A percentile compares a stretch with the other conserved stretches of the same genome.
Evolutionary conservation across 2,113 vertebrate genomes (phyloP).

Genomic region (Centrocercus urophasianus): DNA sequence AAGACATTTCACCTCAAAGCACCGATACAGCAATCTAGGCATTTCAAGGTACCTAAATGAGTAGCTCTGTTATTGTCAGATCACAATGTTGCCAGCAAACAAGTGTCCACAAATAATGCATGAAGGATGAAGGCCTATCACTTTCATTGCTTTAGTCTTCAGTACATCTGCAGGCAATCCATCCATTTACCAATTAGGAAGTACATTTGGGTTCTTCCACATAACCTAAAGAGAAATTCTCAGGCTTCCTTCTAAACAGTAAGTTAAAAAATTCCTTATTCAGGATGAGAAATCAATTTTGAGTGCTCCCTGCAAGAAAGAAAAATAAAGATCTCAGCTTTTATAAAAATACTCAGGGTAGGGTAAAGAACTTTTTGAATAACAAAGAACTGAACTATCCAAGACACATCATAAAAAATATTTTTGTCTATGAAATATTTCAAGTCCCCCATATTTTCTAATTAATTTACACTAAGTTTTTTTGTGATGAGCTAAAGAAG

Average conservation of each 20-base stretch:
- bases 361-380: neutral
- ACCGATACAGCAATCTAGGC: neutral
- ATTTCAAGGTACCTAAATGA: neutral
- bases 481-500: neutral
- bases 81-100: neutral
- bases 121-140: neutral
- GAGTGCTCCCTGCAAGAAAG: neutral
- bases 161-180: neutral
- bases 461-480: neutral
- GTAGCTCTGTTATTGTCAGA: neutral
- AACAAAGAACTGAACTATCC: neutral
- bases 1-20: neutral
- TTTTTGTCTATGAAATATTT: neutral
- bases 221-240: conserved; percentile 41
- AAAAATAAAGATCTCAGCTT: neutral
- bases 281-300: neutral
- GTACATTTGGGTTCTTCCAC: neutral
- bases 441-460: neutral
- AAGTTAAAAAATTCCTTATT: neutral
- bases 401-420: neutral
- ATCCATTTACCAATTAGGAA: conserved; percentile 29
- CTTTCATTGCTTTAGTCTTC: neutral
- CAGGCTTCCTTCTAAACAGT: neutral
- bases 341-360: neutral
- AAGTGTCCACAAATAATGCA: conserved; percentile 12